Percentiles rank a stretch among this genome's conserved stretches.
phyloP scores from a whole-genome alignment of 2,888 invertebrate genomes.

The Sipunculus nudus region DNA sequence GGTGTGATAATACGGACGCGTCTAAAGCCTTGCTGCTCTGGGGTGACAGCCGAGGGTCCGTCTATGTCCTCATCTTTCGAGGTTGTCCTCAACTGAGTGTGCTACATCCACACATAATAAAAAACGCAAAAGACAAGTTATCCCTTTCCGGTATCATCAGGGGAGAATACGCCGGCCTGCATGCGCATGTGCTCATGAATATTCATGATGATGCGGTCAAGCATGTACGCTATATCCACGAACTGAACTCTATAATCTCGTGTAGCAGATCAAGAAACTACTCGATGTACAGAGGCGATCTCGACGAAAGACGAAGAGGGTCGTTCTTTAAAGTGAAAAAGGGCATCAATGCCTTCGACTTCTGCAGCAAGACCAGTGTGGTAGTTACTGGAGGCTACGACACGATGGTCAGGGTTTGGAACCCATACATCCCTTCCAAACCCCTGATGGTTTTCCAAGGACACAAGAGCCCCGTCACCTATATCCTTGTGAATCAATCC shows the following conservation, averaged over 20 bases:
- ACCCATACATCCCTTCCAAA: slow-evolving; percentile 78
- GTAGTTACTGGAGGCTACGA: slow-evolving; percentile 74
- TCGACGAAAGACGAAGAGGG: slow-evolving; percentile 69
- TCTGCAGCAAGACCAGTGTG: slow-evolving; percentile 51
- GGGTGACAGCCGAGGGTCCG: slow-evolving; percentile 79
- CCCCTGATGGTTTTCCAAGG: slow-evolving; percentile 75
- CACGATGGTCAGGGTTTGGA: slow-evolving; percentile 80
- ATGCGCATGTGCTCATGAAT: slow-evolving; percentile 3
- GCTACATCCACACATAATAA: slow-evolving; percentile 19
- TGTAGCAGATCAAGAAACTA: slow-evolving; percentile 72
- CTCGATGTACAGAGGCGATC: slow-evolving; percentile 74
- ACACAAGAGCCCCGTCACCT: slow-evolving; percentile 73
- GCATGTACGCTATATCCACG: slow-evolving; percentile 76
- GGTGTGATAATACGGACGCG: slow-evolving; percentile 68
- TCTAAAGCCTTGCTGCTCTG: slow-evolving; percentile 75
- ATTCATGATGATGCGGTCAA: slow-evolving; percentile 71
- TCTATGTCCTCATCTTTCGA: slow-evolving; percentile 16
- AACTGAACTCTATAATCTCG: slow-evolving; percentile 76
- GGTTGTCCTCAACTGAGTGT: slow-evolving; percentile 17
- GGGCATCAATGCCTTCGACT: slow-evolving; percentile 64
- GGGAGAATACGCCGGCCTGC: slow-evolving; percentile 11
- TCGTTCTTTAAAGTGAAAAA: slow-evolving; percentile 71
- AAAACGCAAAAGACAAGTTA: not conserved
- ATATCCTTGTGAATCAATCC: slow-evolving; percentile 75
- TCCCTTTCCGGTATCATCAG: slow-evolving; percentile 4